These are phyloP conservation scores for Andrena cerasifolii DNA, from an alignment of 1,140 invertebrate species.

Conservation along the genomic window DNA sequence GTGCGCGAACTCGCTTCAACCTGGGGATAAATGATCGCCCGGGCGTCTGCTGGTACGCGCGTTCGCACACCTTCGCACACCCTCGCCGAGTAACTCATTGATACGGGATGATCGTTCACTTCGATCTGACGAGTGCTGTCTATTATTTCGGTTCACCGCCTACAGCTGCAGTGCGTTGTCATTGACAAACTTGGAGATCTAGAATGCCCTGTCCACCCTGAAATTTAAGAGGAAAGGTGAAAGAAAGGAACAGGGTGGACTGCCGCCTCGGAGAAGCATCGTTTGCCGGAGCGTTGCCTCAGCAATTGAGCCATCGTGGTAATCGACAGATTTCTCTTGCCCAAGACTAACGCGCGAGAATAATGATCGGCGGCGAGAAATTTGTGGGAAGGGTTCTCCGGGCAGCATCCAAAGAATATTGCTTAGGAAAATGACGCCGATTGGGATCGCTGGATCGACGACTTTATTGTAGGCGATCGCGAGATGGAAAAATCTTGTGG, in stretches of 20 bases:
- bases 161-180: too few species aligned
- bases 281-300: not conserved
- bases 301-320: not conserved
- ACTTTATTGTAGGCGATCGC: not conserved
- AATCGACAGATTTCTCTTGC: not conserved
- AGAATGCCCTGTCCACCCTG: too few species aligned
- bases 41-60: conserved; percentile 13
- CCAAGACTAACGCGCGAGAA: not conserved
- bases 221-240: too few species aligned
- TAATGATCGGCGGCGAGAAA: not conserved
- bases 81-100: not conserved
- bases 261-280: too few species aligned
- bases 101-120: not conserved
- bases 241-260: too few species aligned
- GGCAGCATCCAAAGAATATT: not conserved
- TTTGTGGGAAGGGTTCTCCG: not conserved
- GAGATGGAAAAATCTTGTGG: conserved; percentile 32
- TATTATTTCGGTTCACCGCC: too few species aligned
- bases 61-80: not conserved
- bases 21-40: conserved; percentile 53
- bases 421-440: not conserved
- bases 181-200: too few species aligned
- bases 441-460: conserved; percentile 12
- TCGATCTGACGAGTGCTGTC: too few species aligned
- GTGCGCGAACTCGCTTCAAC: conserved; percentile 58